Evolutionary conservation across 2,113 vertebrate genomes (phyloP), one percentile per base, ranked within the genome.

Genomic region (Ochotona princeps): DNA sequence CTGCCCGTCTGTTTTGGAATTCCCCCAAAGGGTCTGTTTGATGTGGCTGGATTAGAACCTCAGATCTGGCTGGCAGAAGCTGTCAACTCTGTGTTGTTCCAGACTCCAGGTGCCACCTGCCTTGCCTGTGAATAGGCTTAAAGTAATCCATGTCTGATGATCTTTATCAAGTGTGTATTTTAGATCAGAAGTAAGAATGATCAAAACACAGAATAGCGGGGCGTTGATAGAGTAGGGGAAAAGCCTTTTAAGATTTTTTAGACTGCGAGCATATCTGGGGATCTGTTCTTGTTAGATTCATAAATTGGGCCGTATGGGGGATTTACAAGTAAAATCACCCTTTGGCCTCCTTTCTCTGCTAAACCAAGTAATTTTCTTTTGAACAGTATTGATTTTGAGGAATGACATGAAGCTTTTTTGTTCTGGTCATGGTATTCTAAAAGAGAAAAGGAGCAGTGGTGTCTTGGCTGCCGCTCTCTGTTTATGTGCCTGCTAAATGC

Each of bases 401-500:
- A 87, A 60, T 92, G 73, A 82, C 54, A 30, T 85, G 81, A 89
- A 94, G 20, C 25, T 35, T 32, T 69, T 87, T 44, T 91, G 25
- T 79, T 89, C 7, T 30, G 18, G 81, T 83, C 26, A 54, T 93
- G 35, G 87, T 69, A 4, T 89, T 78, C 80, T 18, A 76, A 86
- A 90, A 28, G 44, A 65, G 30, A 72, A 61, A 87, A 75, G 32
- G 26, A 20, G 65, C 51, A 83, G 51, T 51, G 61, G 23, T 60
- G 18, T 87, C 67, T 80, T 5, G 6, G 21, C 44, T 66, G 49
- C 67, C 28, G 21, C 38, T 89, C 12, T 32, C 80, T 25, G 20
- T 12, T 74, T 25, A 3, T 47, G 1, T 30, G 18, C 57, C 35
- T 74, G 20, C 63, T 74, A 60, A 3, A 75, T 35, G 70, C 81